Base-by-base conservation (phyloP, 2,888 invertebrate genomes). In the Erebia aethiops region DNA sequence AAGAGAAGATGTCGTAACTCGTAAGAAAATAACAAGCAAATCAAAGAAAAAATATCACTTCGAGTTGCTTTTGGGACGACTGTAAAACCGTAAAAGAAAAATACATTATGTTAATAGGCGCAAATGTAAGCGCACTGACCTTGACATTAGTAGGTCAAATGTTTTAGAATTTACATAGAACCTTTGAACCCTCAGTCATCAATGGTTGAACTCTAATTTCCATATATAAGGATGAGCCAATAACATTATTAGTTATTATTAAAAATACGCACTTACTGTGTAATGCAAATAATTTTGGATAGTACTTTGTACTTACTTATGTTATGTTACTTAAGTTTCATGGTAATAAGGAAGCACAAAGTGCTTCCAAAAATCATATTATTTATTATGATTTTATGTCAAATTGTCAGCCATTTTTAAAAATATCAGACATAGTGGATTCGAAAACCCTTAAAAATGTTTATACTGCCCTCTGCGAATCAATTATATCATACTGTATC, bases 121-220 rank as follows among this genome's bases (percentile, higher is more conserved):
- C 41, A 54, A 54, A 18, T 18, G 16, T 64, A 54, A 41, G 35
- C 16, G 49, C 51, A 63, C n/a, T 54, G 52, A 66, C 66, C 66
- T 43, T 66, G 66, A 57, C 66, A 66, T 66, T 66, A 57, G 66
- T 56, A 9, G 56, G 46, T 66, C 41, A 66, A 21, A 43, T 46
- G 46, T 18, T 46, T 61, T 43, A 8, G 14, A 21, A 54, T 65
- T 65, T 14, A 46, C 54, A 14, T 43, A 46, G 14, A 66, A 66
- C 66, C 66, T 66, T 56, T 66, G 66, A 46, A 54, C 66, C 57
- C 46, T 66, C 18, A 43, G 46, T 41, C 46, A 56, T 46, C 18
- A 56, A 66, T 21, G 14, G 21, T 43, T 66, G 66, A 66, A 66
- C 66, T 66, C 43, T 21, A 46, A 21, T 16, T 46, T 21, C 57